Percentiles rank a stretch among this genome's conserved stretches.
These are phyloP conservation scores for Stegodyphus mimosarum DNA, from an alignment of 1,140 invertebrate genomes.

Conservation along the genomic window DNA sequence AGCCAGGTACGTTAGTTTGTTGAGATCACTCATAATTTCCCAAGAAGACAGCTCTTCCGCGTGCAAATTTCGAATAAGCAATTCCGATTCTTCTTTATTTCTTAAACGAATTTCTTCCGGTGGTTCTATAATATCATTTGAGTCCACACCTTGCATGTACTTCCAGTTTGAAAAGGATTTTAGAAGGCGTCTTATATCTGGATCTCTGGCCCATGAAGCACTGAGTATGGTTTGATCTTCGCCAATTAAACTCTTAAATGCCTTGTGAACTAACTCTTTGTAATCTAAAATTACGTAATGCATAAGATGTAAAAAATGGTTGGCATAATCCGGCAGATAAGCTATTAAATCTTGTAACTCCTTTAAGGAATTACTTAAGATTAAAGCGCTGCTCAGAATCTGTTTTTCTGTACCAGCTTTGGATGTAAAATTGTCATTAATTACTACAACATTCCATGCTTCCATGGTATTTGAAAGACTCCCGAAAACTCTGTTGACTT, in stretches of 20 bases:
- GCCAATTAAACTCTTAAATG: conserved; percentile 24
- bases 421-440: background rate
- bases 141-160: conserved; percentile 71
- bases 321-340: conserved; percentile 23
- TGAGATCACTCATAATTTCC: conserved; percentile 84
- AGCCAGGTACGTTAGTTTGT: conserved; percentile 82
- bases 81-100: conserved; percentile 90
- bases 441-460: conserved; percentile 17
- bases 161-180: conserved; percentile 86
- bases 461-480: conserved; percentile 57
- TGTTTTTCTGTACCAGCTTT: conserved; percentile 21
- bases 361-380: conserved; percentile 15
- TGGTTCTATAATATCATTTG: conserved; percentile 65
- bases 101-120: conserved; percentile 82
- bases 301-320: conserved; percentile 41
- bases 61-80: conserved; percentile 87
- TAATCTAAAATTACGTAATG: conserved; percentile 36
- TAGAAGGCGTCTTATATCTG: conserved; percentile 91
- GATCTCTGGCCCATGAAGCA: conserved; percentile 92
- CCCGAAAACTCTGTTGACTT: conserved; percentile 69
- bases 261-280: conserved; percentile 36
- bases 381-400: conserved; percentile 26
- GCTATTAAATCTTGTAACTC: conserved; percentile 10
- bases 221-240: conserved; percentile 85
- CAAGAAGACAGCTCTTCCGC: conserved; percentile 81